These are phyloP conservation scores for Pseudopodoces humilis DNA, from an alignment of 2,113 vertebrate species.

Conservation along the genomic window DNA sequence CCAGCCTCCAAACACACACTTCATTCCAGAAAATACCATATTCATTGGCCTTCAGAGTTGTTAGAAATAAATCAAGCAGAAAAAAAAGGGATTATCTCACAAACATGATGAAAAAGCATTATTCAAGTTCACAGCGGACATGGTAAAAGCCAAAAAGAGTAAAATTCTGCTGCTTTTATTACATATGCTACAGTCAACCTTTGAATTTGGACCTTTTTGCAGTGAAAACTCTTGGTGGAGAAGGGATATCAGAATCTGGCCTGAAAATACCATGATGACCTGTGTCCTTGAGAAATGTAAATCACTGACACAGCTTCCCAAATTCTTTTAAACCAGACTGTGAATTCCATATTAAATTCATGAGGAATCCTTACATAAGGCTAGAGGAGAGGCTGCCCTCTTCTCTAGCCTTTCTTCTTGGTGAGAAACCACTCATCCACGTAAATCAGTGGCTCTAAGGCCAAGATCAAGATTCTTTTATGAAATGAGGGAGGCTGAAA, in stretches of 20 bases:
- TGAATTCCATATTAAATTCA: neutral
- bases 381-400: neutral
- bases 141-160: neutral
- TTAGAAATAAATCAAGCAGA: constrained; percentile 55
- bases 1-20: constrained; percentile 46
- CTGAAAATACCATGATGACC: neutral
- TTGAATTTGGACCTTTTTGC: neutral
- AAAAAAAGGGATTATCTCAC: constrained; percentile 6
- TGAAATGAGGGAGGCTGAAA: neutral
- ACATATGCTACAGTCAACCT: neutral
- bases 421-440: neutral
- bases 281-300: neutral
- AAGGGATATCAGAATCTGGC: neutral
- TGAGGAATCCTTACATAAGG: neutral
- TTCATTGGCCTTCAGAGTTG: constrained; percentile 48
- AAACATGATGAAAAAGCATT: constrained; percentile 13
- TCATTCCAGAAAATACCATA: constrained; percentile 56
- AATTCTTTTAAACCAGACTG: neutral
- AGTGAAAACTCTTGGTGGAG: neutral
- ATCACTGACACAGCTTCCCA: neutral
- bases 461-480: neutral
- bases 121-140: neutral
- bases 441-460: neutral
- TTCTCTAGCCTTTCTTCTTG: neutral
- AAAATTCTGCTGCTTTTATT: neutral